Percentiles rank a stretch among this genome's conserved stretches.
These are phyloP conservation scores for Xylota segnis DNA, from an alignment of 2,888 invertebrate species.

Conservation along the genomic window DNA sequence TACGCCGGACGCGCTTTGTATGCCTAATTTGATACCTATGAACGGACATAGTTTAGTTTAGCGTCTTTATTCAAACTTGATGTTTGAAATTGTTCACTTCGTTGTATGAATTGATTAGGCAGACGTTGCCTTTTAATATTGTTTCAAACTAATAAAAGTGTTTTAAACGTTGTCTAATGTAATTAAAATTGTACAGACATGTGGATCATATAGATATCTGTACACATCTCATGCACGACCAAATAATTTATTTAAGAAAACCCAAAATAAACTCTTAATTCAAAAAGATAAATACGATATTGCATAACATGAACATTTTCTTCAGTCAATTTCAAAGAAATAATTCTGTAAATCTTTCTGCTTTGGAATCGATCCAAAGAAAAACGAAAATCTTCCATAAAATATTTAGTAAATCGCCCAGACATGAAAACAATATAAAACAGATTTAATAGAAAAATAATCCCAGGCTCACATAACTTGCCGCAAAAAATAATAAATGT, in stretches of 20 bases:
- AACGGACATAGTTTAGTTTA: too few relatives aligned
- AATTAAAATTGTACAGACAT: neutral
- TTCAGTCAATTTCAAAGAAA: slow-evolving; percentile 10
- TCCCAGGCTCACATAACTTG: neutral
- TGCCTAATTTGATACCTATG: too few relatives aligned
- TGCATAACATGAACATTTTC: neutral
- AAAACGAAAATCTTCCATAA: slow-evolving; percentile 6
- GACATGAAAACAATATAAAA: neutral
- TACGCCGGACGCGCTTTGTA: too few relatives aligned
- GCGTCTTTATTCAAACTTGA: too few relatives aligned
- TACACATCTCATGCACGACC: neutral
- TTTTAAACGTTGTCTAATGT: too few relatives aligned
- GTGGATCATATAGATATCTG: too few relatives aligned
- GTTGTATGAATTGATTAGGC: too few relatives aligned
- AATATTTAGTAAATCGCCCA: neutral
- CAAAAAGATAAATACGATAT: neutral
- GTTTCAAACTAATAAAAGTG: too few relatives aligned
- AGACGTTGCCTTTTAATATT: too few relatives aligned
- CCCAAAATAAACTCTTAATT: slow-evolving; percentile 2
- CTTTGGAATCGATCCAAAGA: slow-evolving; percentile 26
- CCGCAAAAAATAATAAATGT: neutral
- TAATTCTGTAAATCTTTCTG: slow-evolving; percentile 17
- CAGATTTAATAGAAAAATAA: neutral
- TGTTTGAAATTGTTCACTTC: too few relatives aligned
- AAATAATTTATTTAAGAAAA: neutral